Base-by-base conservation (phyloP, 2,888 invertebrate species). In the Andrena bucephala region DNA sequence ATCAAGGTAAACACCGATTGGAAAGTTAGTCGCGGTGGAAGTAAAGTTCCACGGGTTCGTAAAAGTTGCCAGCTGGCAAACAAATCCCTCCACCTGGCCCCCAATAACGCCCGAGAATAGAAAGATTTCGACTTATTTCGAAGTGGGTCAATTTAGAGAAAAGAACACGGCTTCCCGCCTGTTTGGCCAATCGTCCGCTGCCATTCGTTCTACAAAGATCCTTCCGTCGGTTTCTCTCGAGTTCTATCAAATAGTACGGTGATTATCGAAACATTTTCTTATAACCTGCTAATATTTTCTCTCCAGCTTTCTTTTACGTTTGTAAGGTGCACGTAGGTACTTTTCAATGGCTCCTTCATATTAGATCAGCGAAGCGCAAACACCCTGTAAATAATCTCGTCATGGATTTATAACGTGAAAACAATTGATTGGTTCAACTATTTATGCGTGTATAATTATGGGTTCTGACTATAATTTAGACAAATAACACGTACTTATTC, bases 1-100 rank as follows among this genome's bases (percentile, higher is more conserved):
- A 90, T 89, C 88, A 88, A 82, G 85, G 90, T 89, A 91, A 91
- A 91, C 89, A 90, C 84, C 89, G 89, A 91, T 91, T 87, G 90
- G 85, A 90, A 91, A 91, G 90, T 91, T 90, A 85, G 87, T 84
- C 86, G 87, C 86, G 85, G 85, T 84, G 82, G 87, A 90, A 90
- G 90, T 85, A 85, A 87, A 87, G 83, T 80, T 78, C 48, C 52
- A 24, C 73, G 83, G 86, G 84, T 88, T 81, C 84, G 86, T 84
- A 87, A 89, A 91, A 91, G 89, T 89, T 89, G 85, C 88, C 85
- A 85, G 79, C 85, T 69, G 79, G 82, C 89, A 89, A 90, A 91
- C 89, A 89, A 90, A 90, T 87, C 81, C 79, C 73, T 81, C 75
- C 81, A 75, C 74, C 72, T 78, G 75, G 83, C 59, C 69, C 50